A percentile compares a stretch with the other conserved stretches of the same genome.
Evolutionary conservation across 1,140 invertebrate species (phyloP).

Genomic region (Patella vulgata): DNA sequence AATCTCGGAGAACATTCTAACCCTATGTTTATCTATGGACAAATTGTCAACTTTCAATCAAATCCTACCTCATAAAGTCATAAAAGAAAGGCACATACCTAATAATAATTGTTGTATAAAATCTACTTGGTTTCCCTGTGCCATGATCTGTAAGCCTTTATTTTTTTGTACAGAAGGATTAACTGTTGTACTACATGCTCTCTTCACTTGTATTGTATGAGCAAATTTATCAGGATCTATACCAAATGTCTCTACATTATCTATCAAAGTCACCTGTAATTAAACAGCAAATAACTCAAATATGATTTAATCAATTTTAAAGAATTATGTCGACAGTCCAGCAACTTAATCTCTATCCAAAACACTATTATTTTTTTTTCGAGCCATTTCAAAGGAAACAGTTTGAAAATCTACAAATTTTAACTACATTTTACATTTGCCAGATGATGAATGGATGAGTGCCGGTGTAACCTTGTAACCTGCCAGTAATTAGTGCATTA

Average conservation of each 20-base stretch:
- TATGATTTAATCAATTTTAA: neutral
- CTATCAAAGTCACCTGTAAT: slow-evolving; percentile 83
- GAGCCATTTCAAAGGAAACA: no score
- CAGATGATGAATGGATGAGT: no score
- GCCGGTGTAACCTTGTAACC: no score
- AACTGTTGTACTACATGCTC: slow-evolving; percentile 86
- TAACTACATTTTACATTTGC: no score
- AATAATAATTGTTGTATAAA: slow-evolving; percentile 79
- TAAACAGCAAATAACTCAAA: slow-evolving; percentile 14
- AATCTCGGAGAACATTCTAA: no score
- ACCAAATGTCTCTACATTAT: slow-evolving; percentile 86
- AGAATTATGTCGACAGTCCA: neutral
- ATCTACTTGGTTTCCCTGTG: slow-evolving; percentile 91
- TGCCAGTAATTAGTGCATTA: no score
- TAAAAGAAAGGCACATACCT: no score
- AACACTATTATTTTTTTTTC: no score
- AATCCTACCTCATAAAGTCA: no score
- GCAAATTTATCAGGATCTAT: slow-evolving; percentile 83
- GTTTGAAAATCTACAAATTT: neutral
- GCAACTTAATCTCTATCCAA: no score
- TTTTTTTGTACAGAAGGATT: slow-evolving; percentile 76
- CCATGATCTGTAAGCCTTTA: slow-evolving; percentile 81
- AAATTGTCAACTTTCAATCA: no score
- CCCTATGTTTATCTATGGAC: no score
- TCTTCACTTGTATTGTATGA: slow-evolving; percentile 82